phyloP scores from a whole-genome alignment of 2,888 invertebrate species.

The Dolomedes plantarius region DNA sequence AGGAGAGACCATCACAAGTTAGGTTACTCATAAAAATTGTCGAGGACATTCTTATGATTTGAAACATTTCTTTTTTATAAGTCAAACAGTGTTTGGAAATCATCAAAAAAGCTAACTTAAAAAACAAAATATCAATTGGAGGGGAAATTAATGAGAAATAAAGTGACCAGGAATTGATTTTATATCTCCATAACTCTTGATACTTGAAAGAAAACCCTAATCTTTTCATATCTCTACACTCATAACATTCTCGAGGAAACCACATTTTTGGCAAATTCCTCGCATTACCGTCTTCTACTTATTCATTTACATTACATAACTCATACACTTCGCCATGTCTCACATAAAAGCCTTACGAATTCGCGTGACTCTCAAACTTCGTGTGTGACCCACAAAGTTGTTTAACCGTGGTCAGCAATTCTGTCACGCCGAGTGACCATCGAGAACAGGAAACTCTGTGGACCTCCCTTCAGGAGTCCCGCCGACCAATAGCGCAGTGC shows the following conservation, averaged over 20 bases:
- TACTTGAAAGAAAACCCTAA: too few species aligned
- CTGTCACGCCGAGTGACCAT: slow-evolving; percentile 46
- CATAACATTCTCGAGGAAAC: background rate
- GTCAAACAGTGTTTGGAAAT: too few species aligned
- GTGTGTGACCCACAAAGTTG: slow-evolving; percentile 48
- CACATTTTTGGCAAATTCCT: background rate
- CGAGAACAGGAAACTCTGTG: slow-evolving; percentile 50
- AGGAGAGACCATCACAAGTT: too few species aligned
- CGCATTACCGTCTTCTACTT: background rate
- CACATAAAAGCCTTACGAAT: background rate
- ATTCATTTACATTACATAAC: slow-evolving; percentile 8
- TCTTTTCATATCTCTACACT: background rate
- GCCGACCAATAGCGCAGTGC: slow-evolving; percentile 26
- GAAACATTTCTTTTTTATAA: too few species aligned
- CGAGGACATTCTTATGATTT: too few species aligned
- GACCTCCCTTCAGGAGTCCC: slow-evolving; percentile 13
- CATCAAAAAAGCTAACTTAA: too few species aligned
- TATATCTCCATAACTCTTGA: too few species aligned
- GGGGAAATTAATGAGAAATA: too few species aligned
- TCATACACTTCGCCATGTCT: background rate
- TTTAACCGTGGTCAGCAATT: slow-evolving; percentile 55
- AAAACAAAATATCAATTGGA: too few species aligned
- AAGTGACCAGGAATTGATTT: too few species aligned
- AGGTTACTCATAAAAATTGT: too few species aligned
- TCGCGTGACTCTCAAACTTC: slow-evolving; percentile 23